Evolutionary conservation across 2,113 vertebrate genomes (phyloP).

Genomic region (Opisthocomus hoazin): DNA sequence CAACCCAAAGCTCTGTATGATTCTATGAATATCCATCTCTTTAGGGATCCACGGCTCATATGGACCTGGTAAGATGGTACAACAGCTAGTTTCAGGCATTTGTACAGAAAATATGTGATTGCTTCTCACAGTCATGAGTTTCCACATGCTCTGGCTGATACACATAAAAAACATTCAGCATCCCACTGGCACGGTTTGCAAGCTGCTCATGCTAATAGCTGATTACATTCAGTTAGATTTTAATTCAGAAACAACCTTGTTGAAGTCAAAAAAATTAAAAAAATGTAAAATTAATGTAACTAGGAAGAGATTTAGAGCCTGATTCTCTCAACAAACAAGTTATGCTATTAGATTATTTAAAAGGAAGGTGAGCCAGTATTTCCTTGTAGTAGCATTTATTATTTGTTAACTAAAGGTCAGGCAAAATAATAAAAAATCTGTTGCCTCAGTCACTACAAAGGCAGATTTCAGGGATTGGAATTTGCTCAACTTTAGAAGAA

Average conservation of each 20-base stretch:
- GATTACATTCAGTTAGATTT: not conserved
- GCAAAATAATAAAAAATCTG: not conserved
- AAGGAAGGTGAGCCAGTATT: not conserved
- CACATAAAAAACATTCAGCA: not conserved
- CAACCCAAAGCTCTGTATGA: too few species aligned
- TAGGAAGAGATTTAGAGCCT: not conserved
- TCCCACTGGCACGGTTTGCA: not conserved
- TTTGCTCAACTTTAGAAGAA: not conserved
- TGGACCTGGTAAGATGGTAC: not conserved
- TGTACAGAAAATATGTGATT: not conserved
- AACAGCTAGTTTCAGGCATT: not conserved
- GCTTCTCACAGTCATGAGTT: not conserved
- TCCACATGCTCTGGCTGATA: not conserved
- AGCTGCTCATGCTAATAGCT: not conserved
- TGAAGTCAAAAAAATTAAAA: not conserved
- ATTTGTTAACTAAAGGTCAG: conserved; percentile 39
- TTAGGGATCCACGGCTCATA: not conserved
- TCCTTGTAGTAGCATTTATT: not conserved
- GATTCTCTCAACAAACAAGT: not conserved
- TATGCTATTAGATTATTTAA: not conserved
- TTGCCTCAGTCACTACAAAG: not conserved
- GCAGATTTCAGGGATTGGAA: not conserved
- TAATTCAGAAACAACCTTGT: not conserved
- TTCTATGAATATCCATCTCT: not conserved
- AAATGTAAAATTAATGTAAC: not conserved